Base-by-base conservation (phyloP, 2,888 invertebrate genomes). In the Emmelina monodactyla region DNA sequence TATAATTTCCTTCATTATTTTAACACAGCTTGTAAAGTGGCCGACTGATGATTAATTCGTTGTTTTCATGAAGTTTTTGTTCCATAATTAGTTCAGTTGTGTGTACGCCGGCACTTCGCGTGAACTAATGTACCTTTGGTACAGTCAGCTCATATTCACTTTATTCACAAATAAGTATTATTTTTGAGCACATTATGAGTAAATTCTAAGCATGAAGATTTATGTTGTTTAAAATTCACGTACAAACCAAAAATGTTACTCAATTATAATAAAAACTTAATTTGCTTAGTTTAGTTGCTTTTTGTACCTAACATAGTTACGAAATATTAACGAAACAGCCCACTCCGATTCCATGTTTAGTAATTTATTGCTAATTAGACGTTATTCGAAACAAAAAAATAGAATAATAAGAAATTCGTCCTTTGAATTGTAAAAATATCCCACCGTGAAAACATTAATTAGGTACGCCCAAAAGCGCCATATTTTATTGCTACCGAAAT, bases 51-150 rank as follows among this genome's bases (percentile, higher is more conserved):
- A 76, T 75, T 75, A 69, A 75, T 73, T 67, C 60, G 62, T 59
- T 57, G 61, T 61, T 63, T 70, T 63, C 68, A 67, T 66, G 66
- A 58, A 65, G 62, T 65, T 75, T 73, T 73, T 72, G 72, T 75
- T 65, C 50, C 61, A 68, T 66, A 73, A 73, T 75, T 68, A 75
- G 62, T 56, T 49, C 49, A 43, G 49, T 55, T 55, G 41, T 41
- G 50, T 44, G 43, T 58, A 53, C 59, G 62, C 64, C 52, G 54
- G 47, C 51, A 48, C 58, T 48, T 69, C 55, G 71, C 75, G 71
- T 71, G 75, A 62, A 56, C 55, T 48, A 51, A n/a, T n/a, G n/a
- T n/a, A n/a, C n/a, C n/a, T n/a, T n/a, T n/a, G n/a, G n/a, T n/a
- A n/a, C n/a, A n/a, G n/a, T n/a, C n/a, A n/a, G n/a, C n/a, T n/a